Conservation (phyloP, 2,888 invertebrate genomes). For the Embidobia sp. region DNA sequence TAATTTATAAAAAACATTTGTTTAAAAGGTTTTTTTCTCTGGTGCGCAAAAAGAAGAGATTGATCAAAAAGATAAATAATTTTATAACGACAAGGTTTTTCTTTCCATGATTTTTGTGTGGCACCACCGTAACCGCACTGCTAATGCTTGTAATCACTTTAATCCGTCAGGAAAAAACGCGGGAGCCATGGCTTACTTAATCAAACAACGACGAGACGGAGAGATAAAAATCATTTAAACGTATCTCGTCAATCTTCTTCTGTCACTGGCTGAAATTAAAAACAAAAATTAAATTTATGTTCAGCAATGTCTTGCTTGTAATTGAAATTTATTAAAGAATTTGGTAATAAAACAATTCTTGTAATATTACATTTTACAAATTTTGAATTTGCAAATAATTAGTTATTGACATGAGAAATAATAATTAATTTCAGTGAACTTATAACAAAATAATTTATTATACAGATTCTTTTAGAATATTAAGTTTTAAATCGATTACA, state of each 20-base stretch:
- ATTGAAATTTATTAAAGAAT: background rate
- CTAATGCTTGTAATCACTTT: conserved; percentile 68
- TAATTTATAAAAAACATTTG: background rate
- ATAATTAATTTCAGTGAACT: too few relatives aligned
- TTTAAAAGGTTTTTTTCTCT: conserved; percentile 11
- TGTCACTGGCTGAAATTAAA: conserved; percentile 26
- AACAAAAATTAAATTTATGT: conserved; percentile 22
- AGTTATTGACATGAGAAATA: too few relatives aligned
- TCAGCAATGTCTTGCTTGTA: background rate
- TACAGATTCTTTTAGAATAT: too few relatives aligned
- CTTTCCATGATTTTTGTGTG: conserved; percentile 62
- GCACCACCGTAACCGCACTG: conserved; percentile 71
- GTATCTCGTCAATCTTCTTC: conserved; percentile 51
- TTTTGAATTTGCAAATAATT: too few relatives aligned
- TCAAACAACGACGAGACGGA: conserved; percentile 70
- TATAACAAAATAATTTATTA: too few relatives aligned
- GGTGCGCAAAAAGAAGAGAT: conserved; percentile 12
- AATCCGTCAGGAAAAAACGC: conserved; percentile 59
- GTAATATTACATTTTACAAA: too few relatives aligned
- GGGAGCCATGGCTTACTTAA: conserved; percentile 72
- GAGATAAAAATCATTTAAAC: conserved; percentile 59
- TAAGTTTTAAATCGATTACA: too few relatives aligned
- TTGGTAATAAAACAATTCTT: too few relatives aligned
- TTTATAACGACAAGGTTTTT: conserved; percentile 46
- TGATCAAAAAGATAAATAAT: conserved; percentile 46